Percentiles rank a stretch among this genome's conserved stretches.
These are phyloP conservation scores for Leptopilina myrica DNA, from an alignment of 2,888 invertebrate genomes.

Conservation along the genomic window DNA sequence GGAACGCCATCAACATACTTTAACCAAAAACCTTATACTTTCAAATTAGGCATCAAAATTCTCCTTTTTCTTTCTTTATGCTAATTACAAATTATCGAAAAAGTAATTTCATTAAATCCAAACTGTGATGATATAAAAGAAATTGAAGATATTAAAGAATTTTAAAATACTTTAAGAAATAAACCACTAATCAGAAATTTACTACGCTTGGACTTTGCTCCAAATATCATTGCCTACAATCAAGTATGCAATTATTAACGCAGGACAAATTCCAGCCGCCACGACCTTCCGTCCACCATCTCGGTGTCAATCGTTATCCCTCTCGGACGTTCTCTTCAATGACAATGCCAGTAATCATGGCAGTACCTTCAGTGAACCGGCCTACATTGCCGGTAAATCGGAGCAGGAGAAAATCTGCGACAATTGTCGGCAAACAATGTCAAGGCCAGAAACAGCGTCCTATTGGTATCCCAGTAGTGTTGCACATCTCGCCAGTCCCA, in stretches of 20 bases:
- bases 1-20: too few species aligned
- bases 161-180: background rate
- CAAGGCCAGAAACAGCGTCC: conserved; percentile 83
- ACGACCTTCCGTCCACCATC: conserved; percentile 78
- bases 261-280: conserved; percentile 71
- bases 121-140: too few species aligned
- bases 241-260: conserved; percentile 40
- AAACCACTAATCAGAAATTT: background rate
- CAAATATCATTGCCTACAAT: conserved; percentile 11
- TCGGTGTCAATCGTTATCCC: conserved; percentile 84
- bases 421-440: conserved; percentile 85
- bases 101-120: too few species aligned
- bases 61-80: too few species aligned
- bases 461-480: conserved; percentile 80
- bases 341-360: conserved; percentile 84
- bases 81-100: too few species aligned
- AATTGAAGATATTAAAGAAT: too few species aligned
- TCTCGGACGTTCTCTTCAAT: conserved; percentile 84
- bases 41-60: too few species aligned
- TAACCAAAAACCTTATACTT: too few species aligned
- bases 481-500: conserved; percentile 79
- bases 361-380: conserved; percentile 92
- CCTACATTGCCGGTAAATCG: conserved; percentile 79
- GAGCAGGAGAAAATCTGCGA: conserved; percentile 86
- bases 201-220: too few species aligned